Evolutionary conservation across 2,113 vertebrate genomes (phyloP), one percentile per base, ranked within the genome.

Genomic region (Otus sunia): DNA sequence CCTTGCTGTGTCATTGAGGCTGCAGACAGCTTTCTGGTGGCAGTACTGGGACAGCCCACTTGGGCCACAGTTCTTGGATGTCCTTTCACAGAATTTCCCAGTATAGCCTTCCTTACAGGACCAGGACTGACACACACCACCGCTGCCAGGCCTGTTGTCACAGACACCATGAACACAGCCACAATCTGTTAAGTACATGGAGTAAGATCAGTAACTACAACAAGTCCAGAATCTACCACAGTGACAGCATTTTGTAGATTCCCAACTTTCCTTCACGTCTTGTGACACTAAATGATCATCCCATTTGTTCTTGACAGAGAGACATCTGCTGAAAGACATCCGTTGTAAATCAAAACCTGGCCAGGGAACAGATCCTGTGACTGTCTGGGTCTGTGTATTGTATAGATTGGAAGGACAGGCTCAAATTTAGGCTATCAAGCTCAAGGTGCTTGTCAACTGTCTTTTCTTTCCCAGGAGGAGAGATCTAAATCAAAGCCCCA

Each of bases 71-170:
- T 94, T 96, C 13, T 30, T 96, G 15, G 93, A 89, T 4, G 39
- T 97, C 80, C 71, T 98, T n/a, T 99, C 99, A 94, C 99, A 99
- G 94, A 98, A 97, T 18, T 98, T 98, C 36, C 99, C 99, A 0
- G 97, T 98, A 92, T 97, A 99, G 56, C 99, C 99, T 8, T 98
- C 98, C 56, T 91, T 50, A 90, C 99, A 99, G 0, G 99, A 98
- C 62, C 97, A 98, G 7, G 92, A 92, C 67, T 99, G 99, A 92
- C 99, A 99, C 55, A 98, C 94, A 0, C 99, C 99, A 2, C 95
- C 74, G 0, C 98, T 99, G 97, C 98, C 98, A 1, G 99, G 99
- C 30, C 99, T 98, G 97, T 99, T 99, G 97, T 99, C 99, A 96
- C 99, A 99, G n/a, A 98, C 88, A 6, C 99, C 99, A 12, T 99